Evolutionary conservation across 2,888 invertebrate genomes (phyloP), one percentile per base, ranked within the genome.

Genomic region (Meiosimyza decipiens): DNA sequence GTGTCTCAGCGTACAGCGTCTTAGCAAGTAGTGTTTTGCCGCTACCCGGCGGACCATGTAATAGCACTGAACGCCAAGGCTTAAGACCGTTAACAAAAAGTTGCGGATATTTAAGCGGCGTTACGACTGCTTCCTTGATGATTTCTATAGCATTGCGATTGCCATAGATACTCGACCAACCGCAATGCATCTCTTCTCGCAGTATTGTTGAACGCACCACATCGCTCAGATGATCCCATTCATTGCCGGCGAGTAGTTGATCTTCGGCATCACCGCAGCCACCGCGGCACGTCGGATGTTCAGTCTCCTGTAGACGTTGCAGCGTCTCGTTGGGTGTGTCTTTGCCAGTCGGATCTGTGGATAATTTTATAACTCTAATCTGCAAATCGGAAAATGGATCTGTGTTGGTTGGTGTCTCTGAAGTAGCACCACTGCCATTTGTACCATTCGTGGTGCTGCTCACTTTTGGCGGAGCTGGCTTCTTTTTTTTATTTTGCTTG

Each of bases 21-120:
- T 94, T 94, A 0, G 97, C 98, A 78, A 98, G 87, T 84, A 96
- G 88, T 0, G 98, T 97, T 88, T 98, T 98, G 79, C 95, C 95
- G 49, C 94, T 93, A 73, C 87, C 87, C 0, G 91, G 91, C 0
- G 91, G 90, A 0, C 91, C 91, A 81, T 91, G 90, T 0, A 91
- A 82, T 3, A 91, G 87, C 54, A 94, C 88, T 0, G 94, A 95
- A 79, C 93, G 93, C 97, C 98, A 98, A 0, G 97, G 95, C 76
- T 92, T 91, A 15, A 92, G 82, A 59, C 90, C 88, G 1, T 91
- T 91, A 0, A 88, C 89, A 82, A 95, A 95, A 15, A 94, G 85
- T 67, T 91, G 89, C 0, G 95, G 95, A 83, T 92, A 92, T 76
- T 91, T 90, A 1, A 92, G 88, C 7, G 95, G 95, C 82, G 95